phyloP scores from a whole-genome alignment of 2,888 invertebrate genomes.

The Unio pictorum region DNA sequence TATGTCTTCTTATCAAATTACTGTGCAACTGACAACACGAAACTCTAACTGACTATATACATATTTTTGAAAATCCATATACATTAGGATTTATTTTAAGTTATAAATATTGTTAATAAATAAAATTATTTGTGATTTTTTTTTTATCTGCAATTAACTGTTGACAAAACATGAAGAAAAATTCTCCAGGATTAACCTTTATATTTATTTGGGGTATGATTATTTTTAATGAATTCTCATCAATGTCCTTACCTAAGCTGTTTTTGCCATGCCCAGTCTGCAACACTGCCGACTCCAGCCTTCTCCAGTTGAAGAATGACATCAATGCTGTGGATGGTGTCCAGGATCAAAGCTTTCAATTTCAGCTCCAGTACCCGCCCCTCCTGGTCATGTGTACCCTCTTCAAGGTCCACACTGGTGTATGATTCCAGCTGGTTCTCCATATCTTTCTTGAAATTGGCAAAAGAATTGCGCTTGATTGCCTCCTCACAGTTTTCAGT shows the following conservation, averaged over 20 bases:
- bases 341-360: conserved; percentile 91
- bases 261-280: conserved; percentile 95
- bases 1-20: too few relatives aligned
- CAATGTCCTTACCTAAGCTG: conserved; percentile 82
- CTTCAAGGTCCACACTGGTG: conserved; percentile 68
- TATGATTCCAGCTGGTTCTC: conserved; percentile 72
- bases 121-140: too few relatives aligned
- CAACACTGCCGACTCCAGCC: conserved; percentile 76
- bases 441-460: conserved; percentile 66
- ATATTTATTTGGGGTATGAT: background rate
- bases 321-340: conserved; percentile 91
- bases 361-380: conserved; percentile 81
- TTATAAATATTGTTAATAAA: too few relatives aligned
- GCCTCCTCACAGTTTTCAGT: conserved; percentile 88
- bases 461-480: conserved; percentile 76
- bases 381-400: conserved; percentile 54
- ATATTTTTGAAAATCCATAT: too few relatives aligned
- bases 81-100: too few relatives aligned
- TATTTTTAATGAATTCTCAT: background rate
- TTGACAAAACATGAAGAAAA: background rate
- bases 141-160: too few relatives aligned
- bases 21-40: too few relatives aligned
- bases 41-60: too few relatives aligned
- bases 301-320: conserved; percentile 85
- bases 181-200: background rate